Evolutionary conservation across 2,113 vertebrate genomes (phyloP).

Genomic region (Eleginops maclovinus): DNA sequence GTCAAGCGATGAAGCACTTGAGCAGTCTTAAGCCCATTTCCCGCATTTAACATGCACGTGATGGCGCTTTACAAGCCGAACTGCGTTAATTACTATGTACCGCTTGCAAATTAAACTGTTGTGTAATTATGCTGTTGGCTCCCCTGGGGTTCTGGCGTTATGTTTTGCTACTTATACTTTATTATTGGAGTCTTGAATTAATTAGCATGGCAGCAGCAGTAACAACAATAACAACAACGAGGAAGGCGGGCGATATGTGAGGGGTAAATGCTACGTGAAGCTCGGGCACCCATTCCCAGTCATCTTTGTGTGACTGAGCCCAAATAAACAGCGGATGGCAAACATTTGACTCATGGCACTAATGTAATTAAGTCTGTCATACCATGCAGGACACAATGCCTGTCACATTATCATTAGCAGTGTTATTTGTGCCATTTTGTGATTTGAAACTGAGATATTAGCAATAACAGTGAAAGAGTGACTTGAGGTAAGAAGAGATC

Average conservation of each 20-base stretch:
- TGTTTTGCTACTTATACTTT: conserved; percentile 74
- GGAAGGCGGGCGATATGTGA: conserved; percentile 9
- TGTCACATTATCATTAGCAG: conserved; percentile 11
- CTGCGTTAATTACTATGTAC: conserved; percentile 71
- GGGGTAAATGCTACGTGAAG: conserved; percentile 17
- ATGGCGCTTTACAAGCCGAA: conserved; percentile 59
- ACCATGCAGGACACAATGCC: neutral
- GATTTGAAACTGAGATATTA: neutral
- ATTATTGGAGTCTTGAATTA: conserved; percentile 73
- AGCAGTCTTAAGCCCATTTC: conserved; percentile 46
- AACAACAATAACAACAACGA: conserved; percentile 45
- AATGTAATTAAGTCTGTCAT: conserved; percentile 47
- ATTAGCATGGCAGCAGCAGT: conserved; percentile 57
- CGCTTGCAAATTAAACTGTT: conserved; percentile 75
- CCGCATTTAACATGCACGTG: conserved; percentile 48
- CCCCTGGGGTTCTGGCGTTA: conserved; percentile 64
- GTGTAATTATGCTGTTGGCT: conserved; percentile 69
- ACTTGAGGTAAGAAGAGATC: neutral
- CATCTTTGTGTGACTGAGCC: conserved; percentile 27
- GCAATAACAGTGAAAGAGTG: neutral
- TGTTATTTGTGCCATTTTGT: neutral
- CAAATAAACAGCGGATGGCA: conserved; percentile 22
- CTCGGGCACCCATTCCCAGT: neutral
- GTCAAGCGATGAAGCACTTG: conserved; percentile 49
- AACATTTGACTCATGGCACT: conserved; percentile 34